Evolutionary conservation across 92 coral and sea anemone genomes (phyloP).

Genomic region (Epizoanthus scotinus): DNA sequence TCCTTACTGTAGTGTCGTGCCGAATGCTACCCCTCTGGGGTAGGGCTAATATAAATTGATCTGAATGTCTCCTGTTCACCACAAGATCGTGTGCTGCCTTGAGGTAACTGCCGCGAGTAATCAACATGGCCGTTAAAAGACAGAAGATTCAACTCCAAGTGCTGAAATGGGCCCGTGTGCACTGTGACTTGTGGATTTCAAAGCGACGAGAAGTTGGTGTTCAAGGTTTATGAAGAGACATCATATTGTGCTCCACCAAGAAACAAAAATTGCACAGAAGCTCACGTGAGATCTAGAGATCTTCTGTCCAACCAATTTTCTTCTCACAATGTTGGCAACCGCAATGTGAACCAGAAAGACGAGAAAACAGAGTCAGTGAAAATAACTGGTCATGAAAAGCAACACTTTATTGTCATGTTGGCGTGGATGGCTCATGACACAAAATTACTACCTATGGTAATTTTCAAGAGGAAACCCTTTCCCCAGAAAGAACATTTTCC

Average conservation of each 20-base stretch:
- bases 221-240: not conserved
- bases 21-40: too few species aligned
- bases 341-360: not conserved
- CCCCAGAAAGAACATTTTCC: constrained; percentile 10
- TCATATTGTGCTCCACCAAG: not conserved
- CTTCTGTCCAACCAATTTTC: too few species aligned
- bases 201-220: not conserved
- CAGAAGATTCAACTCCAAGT: too few species aligned
- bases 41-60: too few species aligned
- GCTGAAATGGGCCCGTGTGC: too few species aligned
- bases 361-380: not conserved
- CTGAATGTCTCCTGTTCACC: too few species aligned
- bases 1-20: too few species aligned
- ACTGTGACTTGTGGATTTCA: too few species aligned
- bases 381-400: constrained; percentile 19
- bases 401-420: not conserved
- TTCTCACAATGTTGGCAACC: too few species aligned
- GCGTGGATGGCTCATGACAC: not conserved
- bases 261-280: constrained; percentile 11
- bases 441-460: not conserved
- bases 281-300: not conserved
- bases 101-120: too few species aligned
- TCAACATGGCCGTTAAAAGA: too few species aligned
- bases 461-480: not conserved
- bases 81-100: too few species aligned